Base-by-base conservation (phyloP, 2,888 invertebrate species). In the Scrobipalpa costella region DNA sequence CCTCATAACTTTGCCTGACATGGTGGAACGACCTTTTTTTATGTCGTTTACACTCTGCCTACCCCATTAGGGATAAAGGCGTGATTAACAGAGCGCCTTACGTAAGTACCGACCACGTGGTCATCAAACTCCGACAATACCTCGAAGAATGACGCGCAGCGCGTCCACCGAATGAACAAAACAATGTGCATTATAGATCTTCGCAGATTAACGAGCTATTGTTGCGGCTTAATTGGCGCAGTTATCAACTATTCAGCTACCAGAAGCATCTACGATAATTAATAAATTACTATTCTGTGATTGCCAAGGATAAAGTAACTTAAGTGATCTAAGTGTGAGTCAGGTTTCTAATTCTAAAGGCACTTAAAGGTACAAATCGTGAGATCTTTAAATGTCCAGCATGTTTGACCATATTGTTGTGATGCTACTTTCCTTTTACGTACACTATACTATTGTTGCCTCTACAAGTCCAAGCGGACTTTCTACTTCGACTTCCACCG, bases 111-210 rank as follows among this genome's bases (percentile, higher is more conserved):
- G 2, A 27, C n/a, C 17, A 8, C 19, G 9, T 9, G 21, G 50
- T 19, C 8, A 21, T 2, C 19, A n/a, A 19, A 49, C 19, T 15
- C 3, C 52, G 7, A 52, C 7, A 52, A 11, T 7, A 17, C 17
- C 38, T 38, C 2, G 44, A 17, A 15, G 34, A 15, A 34, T 33
- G 55, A 55, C 55, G 15, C 33, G 33, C n/a, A 33, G 7, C n/a
- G 34, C 8, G 33, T 52, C 21, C 11, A 15, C n/a, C 34, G 34
- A 33, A 27, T 7, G 13, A 15, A 1, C 55, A n/a, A n/a, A 34
- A 55, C 55, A 55, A 27, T 55, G 52, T 52, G 55, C 55, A 34
- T 1, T 55, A 55, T 34, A 55, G 52, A 27, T 52, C 27, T n/a
- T 27, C 21, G 5, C 5, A 52, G 52, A 55, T 34, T 33, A 55